Evolutionary conservation across 2,113 vertebrate genomes (phyloP).

Genomic region (Lagopus muta): DNA sequence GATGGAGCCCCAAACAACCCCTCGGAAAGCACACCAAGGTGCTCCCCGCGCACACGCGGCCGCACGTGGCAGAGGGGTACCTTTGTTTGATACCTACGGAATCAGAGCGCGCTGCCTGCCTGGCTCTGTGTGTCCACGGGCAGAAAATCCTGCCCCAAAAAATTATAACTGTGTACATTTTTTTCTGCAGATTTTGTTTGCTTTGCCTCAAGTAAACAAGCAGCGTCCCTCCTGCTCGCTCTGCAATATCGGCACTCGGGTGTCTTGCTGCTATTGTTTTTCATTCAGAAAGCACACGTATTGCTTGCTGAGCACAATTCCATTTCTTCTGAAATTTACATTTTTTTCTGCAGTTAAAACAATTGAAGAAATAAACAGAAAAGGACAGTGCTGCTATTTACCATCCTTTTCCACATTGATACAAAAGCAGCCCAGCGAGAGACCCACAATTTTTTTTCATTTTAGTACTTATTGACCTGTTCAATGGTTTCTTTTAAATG

Average conservation of each 20-base stretch:
- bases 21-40: constrained; percentile 34
- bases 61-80: background rate
- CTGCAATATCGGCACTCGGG: background rate
- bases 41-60: background rate
- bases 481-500: background rate
- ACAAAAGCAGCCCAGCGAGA: background rate
- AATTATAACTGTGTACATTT: background rate
- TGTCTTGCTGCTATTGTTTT: background rate
- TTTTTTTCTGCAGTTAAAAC: constrained; percentile 24
- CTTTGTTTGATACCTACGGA: background rate
- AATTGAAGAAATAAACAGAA: background rate
- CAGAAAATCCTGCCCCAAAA: background rate
- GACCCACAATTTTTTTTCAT: constrained; percentile 26
- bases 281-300: background rate
- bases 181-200: background rate
- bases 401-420: constrained; percentile 11
- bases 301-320: background rate
- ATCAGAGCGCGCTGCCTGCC: background rate
- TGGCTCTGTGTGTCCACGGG: background rate
- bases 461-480: background rate
- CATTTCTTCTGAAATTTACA: constrained; percentile 4
- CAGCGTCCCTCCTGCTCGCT: background rate
- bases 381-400: background rate
- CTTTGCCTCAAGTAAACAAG: background rate
- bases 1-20: constrained; percentile 65